A percentile compares a stretch with the other conserved stretches of the same genome.
Evolutionary conservation across 2,797 vertebrate species (phyloP).

Genomic region (Sebastes goodei): DNA sequence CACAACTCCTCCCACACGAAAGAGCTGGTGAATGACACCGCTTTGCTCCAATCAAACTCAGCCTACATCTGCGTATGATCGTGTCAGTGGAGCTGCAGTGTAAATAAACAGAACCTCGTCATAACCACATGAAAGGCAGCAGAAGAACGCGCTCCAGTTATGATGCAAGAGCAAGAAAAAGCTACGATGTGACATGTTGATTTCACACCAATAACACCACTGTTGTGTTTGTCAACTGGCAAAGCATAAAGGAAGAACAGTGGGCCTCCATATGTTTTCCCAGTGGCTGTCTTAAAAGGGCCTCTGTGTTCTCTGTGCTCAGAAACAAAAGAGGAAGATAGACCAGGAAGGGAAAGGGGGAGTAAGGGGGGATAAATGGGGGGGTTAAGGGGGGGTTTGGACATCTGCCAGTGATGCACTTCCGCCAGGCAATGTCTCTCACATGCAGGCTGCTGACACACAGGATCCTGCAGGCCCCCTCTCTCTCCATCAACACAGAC

Average conservation of each 20-base stretch:
- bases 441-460: slow-evolving; percentile 79
- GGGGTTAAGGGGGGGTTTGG: slow-evolving; percentile 47
- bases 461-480: slow-evolving; percentile 77
- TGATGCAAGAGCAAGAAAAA: slow-evolving; percentile 5
- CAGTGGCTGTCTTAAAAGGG: slow-evolving; percentile 58
- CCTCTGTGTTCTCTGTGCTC: slow-evolving; percentile 68
- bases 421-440: slow-evolving; percentile 72
- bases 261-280: slow-evolving; percentile 62
- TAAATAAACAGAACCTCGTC: slow-evolving; percentile 21
- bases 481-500: slow-evolving; percentile 66
- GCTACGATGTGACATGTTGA: not conserved
- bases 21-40: not conserved
- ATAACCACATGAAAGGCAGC: slow-evolving; percentile 13
- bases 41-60: slow-evolving; percentile 21
- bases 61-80: not conserved
- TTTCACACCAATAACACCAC: slow-evolving; percentile 32
- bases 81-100: not conserved
- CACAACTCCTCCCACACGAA: slow-evolving; percentile 18
- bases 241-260: slow-evolving; percentile 42
- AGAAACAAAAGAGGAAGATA: slow-evolving; percentile 78
- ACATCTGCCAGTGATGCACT: slow-evolving; percentile 81
- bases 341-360: slow-evolving; percentile 71
- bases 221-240: slow-evolving; percentile 30
- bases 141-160: not conserved
- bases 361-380: slow-evolving; percentile 34